Evolutionary conservation across 2,888 invertebrate species (phyloP).

Genomic region (Aspidiotus destructor): DNA sequence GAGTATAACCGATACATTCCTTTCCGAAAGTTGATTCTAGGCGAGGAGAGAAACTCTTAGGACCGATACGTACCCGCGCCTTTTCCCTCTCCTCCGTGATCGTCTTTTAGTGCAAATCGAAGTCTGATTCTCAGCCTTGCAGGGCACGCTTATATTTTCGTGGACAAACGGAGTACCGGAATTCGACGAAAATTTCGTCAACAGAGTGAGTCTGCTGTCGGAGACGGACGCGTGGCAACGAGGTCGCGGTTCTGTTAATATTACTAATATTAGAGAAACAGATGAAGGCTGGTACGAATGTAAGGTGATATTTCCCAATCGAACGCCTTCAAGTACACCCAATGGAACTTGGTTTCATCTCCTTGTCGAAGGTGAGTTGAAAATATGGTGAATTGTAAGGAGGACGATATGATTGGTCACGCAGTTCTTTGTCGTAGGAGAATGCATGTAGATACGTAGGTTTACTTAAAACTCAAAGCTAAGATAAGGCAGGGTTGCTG

Average conservation of each 20-base stretch:
- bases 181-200: conserved; percentile 59
- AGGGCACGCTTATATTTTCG: conserved; percentile 71
- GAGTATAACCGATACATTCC: background rate
- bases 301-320: conserved; percentile 75
- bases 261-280: conserved; percentile 74
- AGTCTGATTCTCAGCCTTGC: conserved; percentile 35
- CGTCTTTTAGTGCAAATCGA: background rate
- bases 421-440: too few species aligned
- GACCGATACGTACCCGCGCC: too few species aligned
- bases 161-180: conserved; percentile 65
- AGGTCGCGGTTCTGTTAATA: conserved; percentile 66
- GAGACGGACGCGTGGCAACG: conserved; percentile 42
- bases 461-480: too few species aligned
- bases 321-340: conserved; percentile 70
- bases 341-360: conserved; percentile 87
- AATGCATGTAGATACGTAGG: too few species aligned
- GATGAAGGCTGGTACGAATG: conserved; percentile 91
- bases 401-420: too few species aligned
- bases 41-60: background rate
- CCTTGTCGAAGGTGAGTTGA: conserved; percentile 64
- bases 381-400: too few species aligned
- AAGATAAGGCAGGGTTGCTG: too few species aligned
- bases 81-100: too few species aligned
- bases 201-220: conserved; percentile 55
- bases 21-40: background rate